These are phyloP conservation scores for Plebejus anna DNA, from an alignment of 2,888 invertebrate species.

Conservation along the genomic window DNA sequence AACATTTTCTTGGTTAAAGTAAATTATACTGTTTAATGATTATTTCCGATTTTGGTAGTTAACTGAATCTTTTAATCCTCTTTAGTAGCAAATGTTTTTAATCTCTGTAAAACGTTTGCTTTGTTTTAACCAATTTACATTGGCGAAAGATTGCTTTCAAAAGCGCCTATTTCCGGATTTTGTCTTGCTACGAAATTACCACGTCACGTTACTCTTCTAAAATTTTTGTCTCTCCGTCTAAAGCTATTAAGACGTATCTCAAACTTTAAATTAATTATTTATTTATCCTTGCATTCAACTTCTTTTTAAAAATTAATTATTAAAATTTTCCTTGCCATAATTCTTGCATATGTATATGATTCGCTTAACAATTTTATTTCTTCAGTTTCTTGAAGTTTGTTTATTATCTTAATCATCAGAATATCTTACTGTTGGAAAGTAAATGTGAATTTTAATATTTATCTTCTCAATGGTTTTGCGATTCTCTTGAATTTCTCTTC, in stretches of 20 bases:
- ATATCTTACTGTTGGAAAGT: neutral
- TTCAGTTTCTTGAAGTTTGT: neutral
- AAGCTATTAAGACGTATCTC: neutral
- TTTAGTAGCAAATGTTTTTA: conserved; percentile 2
- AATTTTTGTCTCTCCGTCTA: neutral
- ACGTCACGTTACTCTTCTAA: neutral
- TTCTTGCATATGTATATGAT: neutral
- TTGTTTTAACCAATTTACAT: neutral
- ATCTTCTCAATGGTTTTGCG: neutral
- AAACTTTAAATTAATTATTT: neutral
- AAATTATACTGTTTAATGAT: neutral
- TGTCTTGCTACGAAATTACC: neutral
- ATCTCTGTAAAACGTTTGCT: neutral
- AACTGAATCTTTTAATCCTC: neutral
- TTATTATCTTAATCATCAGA: neutral
- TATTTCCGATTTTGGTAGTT: neutral
- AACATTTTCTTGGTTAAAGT: neutral
- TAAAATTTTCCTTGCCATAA: neutral
- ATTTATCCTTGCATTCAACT: neutral
- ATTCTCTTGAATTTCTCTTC: neutral
- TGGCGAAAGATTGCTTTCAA: neutral
- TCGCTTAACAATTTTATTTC: neutral
- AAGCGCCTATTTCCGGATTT: neutral
- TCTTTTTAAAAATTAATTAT: neutral
- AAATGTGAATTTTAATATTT: neutral